phyloP scores from a whole-genome alignment of 2,888 invertebrate species.

The Tenthredo mesomela region DNA sequence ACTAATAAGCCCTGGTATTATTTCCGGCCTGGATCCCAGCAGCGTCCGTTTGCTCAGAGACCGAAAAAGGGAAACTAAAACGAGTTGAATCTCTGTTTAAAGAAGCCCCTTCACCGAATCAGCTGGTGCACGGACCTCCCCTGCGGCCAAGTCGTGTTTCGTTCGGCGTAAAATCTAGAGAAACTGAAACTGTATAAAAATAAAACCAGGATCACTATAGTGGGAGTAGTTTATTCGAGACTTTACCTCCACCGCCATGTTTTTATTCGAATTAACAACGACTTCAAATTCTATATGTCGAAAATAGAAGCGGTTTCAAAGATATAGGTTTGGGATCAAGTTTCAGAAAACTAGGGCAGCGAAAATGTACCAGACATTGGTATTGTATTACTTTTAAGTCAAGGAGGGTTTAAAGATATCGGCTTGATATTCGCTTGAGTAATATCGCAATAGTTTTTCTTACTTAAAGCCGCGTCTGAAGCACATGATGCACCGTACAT shows the following conservation, averaged over 20 bases:
- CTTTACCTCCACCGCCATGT: neutral
- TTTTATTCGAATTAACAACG: neutral
- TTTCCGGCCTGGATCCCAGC: slow-evolving; percentile 35
- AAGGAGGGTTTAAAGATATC: neutral
- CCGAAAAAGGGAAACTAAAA: slow-evolving; percentile 27
- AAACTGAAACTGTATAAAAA: neutral
- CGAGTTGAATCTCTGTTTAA: slow-evolving; percentile 8
- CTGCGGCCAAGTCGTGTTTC: neutral
- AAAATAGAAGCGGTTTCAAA: neutral
- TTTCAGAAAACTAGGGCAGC: neutral
- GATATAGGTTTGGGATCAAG: neutral
- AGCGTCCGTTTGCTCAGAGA: slow-evolving; percentile 21
- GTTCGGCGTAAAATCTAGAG: neutral
- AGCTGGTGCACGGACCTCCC: neutral
- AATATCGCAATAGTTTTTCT: neutral
- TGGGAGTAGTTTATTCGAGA: neutral
- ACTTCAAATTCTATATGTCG: neutral
- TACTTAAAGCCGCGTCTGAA: neutral
- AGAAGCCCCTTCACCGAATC: slow-evolving; percentile 26
- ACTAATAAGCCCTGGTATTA: slow-evolving; percentile 37
- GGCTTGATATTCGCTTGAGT: neutral
- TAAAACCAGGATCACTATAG: neutral
- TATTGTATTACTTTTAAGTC: neutral
- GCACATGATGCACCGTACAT: neutral
- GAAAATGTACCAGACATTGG: neutral